Evolutionary conservation across 2,888 invertebrate genomes (phyloP), one percentile per base, ranked within the genome.

Genomic region (Chymomyza procnemis): DNA sequence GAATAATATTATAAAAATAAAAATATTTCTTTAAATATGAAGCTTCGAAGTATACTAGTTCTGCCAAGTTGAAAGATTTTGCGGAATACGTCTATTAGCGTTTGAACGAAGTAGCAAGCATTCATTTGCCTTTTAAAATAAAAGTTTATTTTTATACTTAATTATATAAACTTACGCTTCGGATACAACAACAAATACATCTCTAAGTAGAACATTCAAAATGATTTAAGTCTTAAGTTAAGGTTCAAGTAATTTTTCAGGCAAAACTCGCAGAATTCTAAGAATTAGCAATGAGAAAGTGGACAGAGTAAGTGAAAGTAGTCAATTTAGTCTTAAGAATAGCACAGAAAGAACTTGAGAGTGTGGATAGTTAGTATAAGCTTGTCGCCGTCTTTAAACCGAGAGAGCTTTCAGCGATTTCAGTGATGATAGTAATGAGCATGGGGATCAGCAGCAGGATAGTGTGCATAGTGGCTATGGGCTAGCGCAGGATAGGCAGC

Each of bases 401-500:
- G 66, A 47, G 19, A 56, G 34, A 4, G 47, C 34, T 46, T n/a
- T 48, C 8, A 47, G 2, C 48, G 66, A 57, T 59, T 68, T 81
- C 73, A 87, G 62, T 88, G 87, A 70, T 88, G 85, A 67, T 87
- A 88, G 72, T 88, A 87, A 19, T 67, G 68, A 50, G 79, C 86
- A 62, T 85, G 85, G 4, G 80, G 75, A 46, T 84, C 85, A 1
- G 82, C 80, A 2, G 78, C 77, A 2, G 80, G 64, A 62, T 85
- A 88, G 61, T 82, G 86, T 1, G 85, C 88, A 62, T 89, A 88
- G 14, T 88, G 83, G 26, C 80, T 83, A 62, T 88, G 86, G 12
- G 84, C 76, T n/a, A 88, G 73, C 3, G 89, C 89, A 2, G 88
- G 88, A 67, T 89, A 89, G 54, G 89, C 88, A 19, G 88, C 85